A percentile compares a stretch with the other conserved stretches of the same genome.
Conservation (phyloP, 2,797 vertebrate species). For the Pseudochirops corinnae region DNA sequence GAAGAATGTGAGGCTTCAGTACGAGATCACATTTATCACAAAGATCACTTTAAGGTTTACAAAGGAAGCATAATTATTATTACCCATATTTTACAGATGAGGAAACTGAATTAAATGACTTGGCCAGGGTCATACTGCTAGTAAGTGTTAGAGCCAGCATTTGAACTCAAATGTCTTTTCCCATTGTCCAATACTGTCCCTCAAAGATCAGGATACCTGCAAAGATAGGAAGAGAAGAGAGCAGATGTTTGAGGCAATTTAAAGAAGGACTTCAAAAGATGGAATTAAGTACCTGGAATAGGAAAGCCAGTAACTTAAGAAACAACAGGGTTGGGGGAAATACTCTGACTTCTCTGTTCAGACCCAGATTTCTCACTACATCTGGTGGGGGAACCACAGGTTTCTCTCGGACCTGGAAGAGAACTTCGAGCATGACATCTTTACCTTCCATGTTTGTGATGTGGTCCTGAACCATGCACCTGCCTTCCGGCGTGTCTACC, state of each 20-base stretch:
- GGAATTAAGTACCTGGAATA: no score
- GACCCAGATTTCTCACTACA: background rate
- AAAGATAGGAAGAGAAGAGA: background rate
- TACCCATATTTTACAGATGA: background rate
- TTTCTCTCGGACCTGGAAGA: constrained; percentile 96
- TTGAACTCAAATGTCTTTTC: background rate
- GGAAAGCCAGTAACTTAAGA: background rate
- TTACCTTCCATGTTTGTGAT: constrained; percentile 94
- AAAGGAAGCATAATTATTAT: background rate
- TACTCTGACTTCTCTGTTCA: background rate
- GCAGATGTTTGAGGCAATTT: background rate
- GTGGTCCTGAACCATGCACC: constrained; percentile 92
- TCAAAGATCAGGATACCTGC: background rate
- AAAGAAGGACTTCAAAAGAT: background rate
- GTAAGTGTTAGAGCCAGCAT: background rate
- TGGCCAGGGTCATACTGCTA: background rate
- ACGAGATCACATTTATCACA: background rate
- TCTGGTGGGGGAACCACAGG: constrained; percentile 80
- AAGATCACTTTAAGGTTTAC: background rate
- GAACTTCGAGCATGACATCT: constrained; percentile 92
- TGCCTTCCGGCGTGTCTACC: constrained; percentile 93
- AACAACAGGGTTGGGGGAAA: background rate
- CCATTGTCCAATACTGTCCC: background rate
- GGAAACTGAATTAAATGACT: background rate
- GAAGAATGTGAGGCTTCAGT: background rate